A percentile compares a stretch with the other conserved stretches of the same genome.
These are phyloP conservation scores for Noctua comes DNA, from an alignment of 2,888 invertebrate genomes.

Conservation along the genomic window DNA sequence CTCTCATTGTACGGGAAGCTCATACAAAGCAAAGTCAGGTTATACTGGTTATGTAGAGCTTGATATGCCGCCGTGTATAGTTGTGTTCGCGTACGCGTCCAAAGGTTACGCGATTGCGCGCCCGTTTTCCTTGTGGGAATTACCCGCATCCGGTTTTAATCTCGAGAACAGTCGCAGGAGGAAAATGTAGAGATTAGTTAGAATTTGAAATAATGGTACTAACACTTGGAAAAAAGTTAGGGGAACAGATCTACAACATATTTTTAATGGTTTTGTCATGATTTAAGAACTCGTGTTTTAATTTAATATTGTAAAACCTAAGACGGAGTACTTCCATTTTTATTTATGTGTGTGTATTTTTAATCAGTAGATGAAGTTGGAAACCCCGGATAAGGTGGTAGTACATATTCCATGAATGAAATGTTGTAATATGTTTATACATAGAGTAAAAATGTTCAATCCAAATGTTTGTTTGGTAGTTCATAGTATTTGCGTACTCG, in stretches of 20 bases:
- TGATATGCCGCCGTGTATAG: too few relatives aligned
- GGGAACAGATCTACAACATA: background rate
- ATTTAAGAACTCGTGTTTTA: background rate
- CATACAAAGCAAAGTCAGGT: too few relatives aligned
- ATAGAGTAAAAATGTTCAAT: background rate
- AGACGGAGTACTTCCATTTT: background rate
- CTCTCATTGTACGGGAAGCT: too few relatives aligned
- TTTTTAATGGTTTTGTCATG: background rate
- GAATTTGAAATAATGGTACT: background rate
- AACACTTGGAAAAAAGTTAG: background rate
- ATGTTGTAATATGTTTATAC: background rate
- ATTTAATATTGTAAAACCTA: background rate
- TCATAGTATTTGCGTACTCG: background rate
- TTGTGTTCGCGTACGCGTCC: background rate
- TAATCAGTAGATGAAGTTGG: background rate
- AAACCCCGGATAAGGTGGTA: background rate
- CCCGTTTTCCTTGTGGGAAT: background rate
- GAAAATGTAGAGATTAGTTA: background rate
- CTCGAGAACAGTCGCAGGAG: background rate
- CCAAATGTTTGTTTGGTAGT: background rate
- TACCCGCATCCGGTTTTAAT: background rate
- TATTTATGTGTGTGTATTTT: too few relatives aligned
- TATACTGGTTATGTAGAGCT: too few relatives aligned
- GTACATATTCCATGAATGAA: background rate
- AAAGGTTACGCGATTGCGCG: background rate